phyloP scores from a whole-genome alignment of 1,140 invertebrate species.

The Neodiprion virginianus region DNA sequence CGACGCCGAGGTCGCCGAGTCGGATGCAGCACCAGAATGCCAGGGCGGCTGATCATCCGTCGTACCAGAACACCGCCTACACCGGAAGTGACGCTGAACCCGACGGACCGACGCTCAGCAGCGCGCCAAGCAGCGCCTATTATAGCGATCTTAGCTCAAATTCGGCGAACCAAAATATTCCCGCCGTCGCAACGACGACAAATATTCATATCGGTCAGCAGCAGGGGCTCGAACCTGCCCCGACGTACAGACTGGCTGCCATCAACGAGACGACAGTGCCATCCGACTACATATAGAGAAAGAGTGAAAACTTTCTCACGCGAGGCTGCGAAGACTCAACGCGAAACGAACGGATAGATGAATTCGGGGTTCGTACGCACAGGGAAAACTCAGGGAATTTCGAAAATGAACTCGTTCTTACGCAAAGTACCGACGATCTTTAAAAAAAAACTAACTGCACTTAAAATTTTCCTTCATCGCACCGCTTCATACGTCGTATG shows the following conservation, averaged over 20 bases:
- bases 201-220: conserved; percentile 48
- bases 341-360: no score
- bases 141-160: conserved; percentile 68
- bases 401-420: no score
- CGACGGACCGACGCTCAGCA: conserved; percentile 68
- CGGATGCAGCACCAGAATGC: conserved; percentile 52
- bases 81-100: conserved; percentile 70
- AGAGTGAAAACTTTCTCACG: neutral
- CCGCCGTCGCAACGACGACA: conserved; percentile 35
- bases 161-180: conserved; percentile 25
- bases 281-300: conserved; percentile 69
- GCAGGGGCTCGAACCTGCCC: conserved; percentile 42
- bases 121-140: conserved; percentile 74
- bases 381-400: no score
- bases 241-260: conserved; percentile 65
- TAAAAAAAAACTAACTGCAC: no score
- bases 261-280: conserved; percentile 71
- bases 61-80: conserved; percentile 75
- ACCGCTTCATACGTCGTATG: no score
- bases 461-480: no score
- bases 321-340: no score
- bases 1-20: conserved; percentile 44
- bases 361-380: no score
- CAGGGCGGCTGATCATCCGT: conserved; percentile 60
- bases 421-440: no score